Percentiles rank a stretch among this genome's conserved stretches.
Evolutionary conservation across 2,797 vertebrate species (phyloP).

Genomic region (Chromis chromis): DNA sequence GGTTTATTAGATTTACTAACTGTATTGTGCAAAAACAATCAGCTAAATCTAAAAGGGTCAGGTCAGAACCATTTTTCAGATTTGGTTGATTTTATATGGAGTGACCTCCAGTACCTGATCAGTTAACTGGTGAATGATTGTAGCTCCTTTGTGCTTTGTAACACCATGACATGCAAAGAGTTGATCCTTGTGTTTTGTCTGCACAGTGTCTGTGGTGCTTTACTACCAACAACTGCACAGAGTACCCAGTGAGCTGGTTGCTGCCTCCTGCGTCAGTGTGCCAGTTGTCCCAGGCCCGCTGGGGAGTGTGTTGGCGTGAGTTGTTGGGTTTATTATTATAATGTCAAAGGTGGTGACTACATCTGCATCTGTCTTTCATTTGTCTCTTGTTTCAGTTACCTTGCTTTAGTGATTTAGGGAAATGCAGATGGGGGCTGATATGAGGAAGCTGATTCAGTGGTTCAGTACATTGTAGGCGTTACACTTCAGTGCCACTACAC

Average conservation of each 20-base stretch:
- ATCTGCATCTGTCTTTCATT: background rate
- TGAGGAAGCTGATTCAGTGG: background rate
- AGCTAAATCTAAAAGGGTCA: too few species aligned
- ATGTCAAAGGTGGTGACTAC: background rate
- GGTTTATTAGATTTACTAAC: too few species aligned
- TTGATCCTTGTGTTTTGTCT: conserved; percentile 22
- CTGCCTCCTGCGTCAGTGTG: conserved; percentile 86
- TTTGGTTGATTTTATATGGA: too few species aligned
- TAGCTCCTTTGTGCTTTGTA: background rate
- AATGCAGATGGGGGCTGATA: background rate
- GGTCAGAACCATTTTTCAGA: too few species aligned
- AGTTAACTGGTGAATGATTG: accelerated
- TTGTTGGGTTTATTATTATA: conserved; percentile 33
- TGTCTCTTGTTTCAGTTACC: background rate
- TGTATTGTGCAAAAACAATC: too few species aligned
- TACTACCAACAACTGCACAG: conserved; percentile 84
- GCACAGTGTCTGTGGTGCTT: conserved; percentile 93
- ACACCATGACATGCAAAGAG: background rate
- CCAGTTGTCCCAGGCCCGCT: conserved; percentile 84
- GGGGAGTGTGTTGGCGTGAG: conserved; percentile 93
- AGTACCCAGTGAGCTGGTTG: conserved; percentile 88
- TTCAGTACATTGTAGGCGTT: background rate
- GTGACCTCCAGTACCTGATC: background rate
- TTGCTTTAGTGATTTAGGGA: background rate
- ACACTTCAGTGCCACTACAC: background rate